phyloP scores from a whole-genome alignment of 64 coral and sea anemone species.

The Montipora sp. region DNA sequence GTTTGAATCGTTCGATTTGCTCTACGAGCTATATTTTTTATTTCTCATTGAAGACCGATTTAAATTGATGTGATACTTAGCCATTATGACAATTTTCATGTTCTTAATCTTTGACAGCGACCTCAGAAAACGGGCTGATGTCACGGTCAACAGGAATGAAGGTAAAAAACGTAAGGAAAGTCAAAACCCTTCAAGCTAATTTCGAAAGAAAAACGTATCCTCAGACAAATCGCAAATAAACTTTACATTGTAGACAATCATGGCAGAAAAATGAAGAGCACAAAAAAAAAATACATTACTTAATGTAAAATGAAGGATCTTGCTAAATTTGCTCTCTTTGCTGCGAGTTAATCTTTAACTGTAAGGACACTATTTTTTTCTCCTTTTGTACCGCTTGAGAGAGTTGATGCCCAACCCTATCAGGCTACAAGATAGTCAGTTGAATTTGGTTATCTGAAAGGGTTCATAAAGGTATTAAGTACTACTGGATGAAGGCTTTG shows the following conservation, averaged over 20 bases:
- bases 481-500: too few relatives aligned
- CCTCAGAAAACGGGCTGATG: background rate
- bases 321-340: too few relatives aligned
- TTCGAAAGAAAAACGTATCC: background rate
- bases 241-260: slow-evolving; percentile 30
- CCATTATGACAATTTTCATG: background rate
- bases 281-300: background rate
- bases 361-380: too few relatives aligned
- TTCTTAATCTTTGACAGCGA: background rate
- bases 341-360: too few relatives aligned
- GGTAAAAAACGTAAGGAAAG: background rate
- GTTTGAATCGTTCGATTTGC: background rate
- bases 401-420: too few relatives aligned
- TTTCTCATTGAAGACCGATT: background rate
- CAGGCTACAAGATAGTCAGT: too few relatives aligned
- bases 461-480: too few relatives aligned
- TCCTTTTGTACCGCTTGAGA: too few relatives aligned
- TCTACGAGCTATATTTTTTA: background rate
- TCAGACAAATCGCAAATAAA: slow-evolving; percentile 30
- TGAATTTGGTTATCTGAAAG: too few relatives aligned
- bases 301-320: too few relatives aligned
- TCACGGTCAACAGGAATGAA: background rate
- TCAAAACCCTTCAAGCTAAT: background rate
- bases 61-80: background rate
- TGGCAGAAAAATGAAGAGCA: background rate